These are phyloP conservation scores for Myotis pilosus DNA, from an alignment of 2,797 vertebrate genomes.

Conservation along the genomic window DNA sequence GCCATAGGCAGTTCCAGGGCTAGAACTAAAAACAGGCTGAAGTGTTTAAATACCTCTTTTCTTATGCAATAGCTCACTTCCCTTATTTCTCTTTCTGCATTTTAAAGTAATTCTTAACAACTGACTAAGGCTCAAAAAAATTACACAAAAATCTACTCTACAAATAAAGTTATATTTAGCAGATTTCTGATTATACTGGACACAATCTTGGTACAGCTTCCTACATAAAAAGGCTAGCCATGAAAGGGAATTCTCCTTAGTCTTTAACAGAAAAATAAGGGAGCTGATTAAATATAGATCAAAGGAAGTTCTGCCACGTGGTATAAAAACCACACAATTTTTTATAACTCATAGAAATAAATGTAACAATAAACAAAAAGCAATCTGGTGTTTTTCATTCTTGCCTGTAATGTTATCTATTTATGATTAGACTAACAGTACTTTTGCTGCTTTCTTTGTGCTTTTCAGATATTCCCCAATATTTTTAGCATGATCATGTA, in stretches of 20 bases:
- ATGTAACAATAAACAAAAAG: conserved; percentile 48
- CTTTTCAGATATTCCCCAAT: background rate
- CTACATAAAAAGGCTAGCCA: conserved; percentile 25
- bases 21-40: background rate
- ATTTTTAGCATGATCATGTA: conserved; percentile 10
- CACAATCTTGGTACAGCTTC: conserved; percentile 42
- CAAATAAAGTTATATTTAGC: conserved; percentile 62
- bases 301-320: conserved; percentile 45
- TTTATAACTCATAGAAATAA: conserved; percentile 7
- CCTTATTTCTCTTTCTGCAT: conserved; percentile 31
- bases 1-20: background rate
- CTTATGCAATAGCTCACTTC: background rate
- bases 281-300: conserved; percentile 60
- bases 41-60: conserved; percentile 41
- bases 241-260: conserved; percentile 49
- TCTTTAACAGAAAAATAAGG: conserved; percentile 55
- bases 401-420: background rate
- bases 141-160: conserved; percentile 21
- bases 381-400: background rate
- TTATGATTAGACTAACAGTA: background rate
- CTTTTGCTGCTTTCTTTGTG: background rate
- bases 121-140: conserved; percentile 44
- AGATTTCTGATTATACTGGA: conserved; percentile 48
- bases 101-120: conserved; percentile 52
- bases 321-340: background rate